Evolutionary conservation across 2,113 vertebrate species (phyloP).

Genomic region (Carassius gibelio): DNA sequence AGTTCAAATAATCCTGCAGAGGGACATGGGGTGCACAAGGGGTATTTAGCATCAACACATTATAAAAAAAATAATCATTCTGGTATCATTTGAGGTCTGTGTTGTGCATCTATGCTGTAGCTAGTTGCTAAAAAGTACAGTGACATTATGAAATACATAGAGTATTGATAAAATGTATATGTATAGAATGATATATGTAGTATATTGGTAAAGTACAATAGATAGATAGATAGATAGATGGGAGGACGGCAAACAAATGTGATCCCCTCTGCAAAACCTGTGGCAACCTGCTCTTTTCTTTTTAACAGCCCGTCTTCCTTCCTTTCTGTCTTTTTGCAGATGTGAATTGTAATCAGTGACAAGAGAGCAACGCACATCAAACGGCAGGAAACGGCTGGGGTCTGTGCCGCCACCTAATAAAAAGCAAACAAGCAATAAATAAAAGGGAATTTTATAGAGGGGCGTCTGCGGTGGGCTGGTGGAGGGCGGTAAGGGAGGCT

Average conservation of each 20-base stretch:
- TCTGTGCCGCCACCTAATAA: constrained; percentile 75
- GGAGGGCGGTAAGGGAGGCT: constrained; percentile 8
- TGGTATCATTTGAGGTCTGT: not conserved
- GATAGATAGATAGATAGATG: not conserved
- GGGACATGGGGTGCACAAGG: not conserved
- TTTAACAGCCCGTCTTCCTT: constrained; percentile 28
- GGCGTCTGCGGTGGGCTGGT: constrained; percentile 67
- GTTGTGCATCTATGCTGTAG: not conserved
- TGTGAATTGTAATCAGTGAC: constrained; percentile 74
- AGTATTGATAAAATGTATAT: not conserved
- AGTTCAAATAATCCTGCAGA: not conserved
- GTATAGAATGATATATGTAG: not conserved
- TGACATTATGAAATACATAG: not conserved
- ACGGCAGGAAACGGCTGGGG: constrained; percentile 70
- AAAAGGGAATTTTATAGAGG: constrained; percentile 82
- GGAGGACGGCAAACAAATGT: not conserved
- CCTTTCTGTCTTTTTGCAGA: constrained; percentile 46
- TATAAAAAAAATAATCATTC: not conserved
- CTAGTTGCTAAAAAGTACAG: not conserved
- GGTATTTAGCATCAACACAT: not conserved
- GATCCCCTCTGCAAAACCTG: not conserved
- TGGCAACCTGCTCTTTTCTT: constrained; percentile 34
- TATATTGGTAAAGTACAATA: not conserved
- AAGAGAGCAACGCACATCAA: constrained; percentile 76
- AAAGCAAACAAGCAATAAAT: constrained; percentile 79